These are phyloP conservation scores for Macrostomum cliftonense DNA, from an alignment of 2,888 invertebrate genomes.

Conservation along the genomic window DNA sequence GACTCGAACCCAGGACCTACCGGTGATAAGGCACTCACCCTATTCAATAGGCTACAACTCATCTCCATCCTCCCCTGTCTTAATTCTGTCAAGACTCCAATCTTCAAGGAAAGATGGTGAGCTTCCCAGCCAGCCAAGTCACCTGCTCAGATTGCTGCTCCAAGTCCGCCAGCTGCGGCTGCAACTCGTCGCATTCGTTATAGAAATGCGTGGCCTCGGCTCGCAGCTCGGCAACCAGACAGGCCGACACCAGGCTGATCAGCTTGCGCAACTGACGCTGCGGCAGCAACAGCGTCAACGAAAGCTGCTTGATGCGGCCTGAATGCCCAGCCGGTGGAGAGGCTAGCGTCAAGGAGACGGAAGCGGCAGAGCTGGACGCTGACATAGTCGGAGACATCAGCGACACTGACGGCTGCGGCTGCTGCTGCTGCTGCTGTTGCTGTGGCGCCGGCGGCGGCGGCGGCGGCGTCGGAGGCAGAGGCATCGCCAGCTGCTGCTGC, in stretches of 20 bases:
- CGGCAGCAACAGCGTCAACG: conserved; percentile 54
- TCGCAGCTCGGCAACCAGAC: conserved; percentile 69
- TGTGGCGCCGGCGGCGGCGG: too few relatives aligned
- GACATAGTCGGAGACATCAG: too few relatives aligned
- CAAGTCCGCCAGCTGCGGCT: conserved; percentile 14
- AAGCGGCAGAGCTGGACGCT: too few relatives aligned
- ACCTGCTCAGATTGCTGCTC: background rate
- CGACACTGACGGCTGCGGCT: too few relatives aligned
- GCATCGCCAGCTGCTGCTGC: too few relatives aligned
- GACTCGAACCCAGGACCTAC: too few relatives aligned
- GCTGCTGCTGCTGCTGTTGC: conserved; percentile 51
- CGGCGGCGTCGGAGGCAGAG: too few relatives aligned
- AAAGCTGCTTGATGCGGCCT: conserved; percentile 13
- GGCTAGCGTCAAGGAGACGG: conserved; percentile 40
- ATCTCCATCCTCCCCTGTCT: too few relatives aligned
- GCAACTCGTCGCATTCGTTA: conserved; percentile 45
- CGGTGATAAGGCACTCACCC: too few relatives aligned
- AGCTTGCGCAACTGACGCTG: conserved; percentile 65
- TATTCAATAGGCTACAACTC: too few relatives aligned
- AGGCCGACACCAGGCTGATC: conserved; percentile 68
- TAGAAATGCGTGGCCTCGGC: conserved; percentile 91
- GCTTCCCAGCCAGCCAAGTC: background rate
- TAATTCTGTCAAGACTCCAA: too few relatives aligned
- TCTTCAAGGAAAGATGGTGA: too few relatives aligned
- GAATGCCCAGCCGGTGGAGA: background rate